Conservation (phyloP, 2,888 invertebrate species). For the Drosophila subsilvestris region DNA sequence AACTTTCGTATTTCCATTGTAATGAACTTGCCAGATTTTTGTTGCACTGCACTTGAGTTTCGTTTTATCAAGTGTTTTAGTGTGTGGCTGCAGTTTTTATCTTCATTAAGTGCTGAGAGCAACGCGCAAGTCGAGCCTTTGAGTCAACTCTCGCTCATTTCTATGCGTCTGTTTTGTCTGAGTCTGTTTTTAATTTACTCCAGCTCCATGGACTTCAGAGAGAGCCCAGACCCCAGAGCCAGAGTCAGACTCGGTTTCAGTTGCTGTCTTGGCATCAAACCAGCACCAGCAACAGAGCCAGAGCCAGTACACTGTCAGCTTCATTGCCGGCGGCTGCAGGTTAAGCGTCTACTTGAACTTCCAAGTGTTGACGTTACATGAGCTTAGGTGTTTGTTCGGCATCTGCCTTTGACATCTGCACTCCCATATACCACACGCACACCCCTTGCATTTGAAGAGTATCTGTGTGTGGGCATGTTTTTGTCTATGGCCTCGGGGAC, state of each 20-base stretch:
- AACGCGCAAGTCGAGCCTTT: conserved; percentile 58
- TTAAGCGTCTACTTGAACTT: conserved; percentile 83
- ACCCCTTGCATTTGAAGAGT: conserved; percentile 9
- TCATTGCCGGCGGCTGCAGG: conserved; percentile 79
- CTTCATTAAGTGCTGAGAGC: conserved; percentile 56
- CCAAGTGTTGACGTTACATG: conserved; percentile 80
- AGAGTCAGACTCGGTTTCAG: background rate
- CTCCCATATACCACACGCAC: conserved; percentile 48
- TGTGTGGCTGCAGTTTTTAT: background rate
- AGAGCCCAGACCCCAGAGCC: background rate
- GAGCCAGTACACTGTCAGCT: conserved; percentile 39
- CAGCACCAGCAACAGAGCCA: background rate
- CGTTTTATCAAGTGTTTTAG: conserved; percentile 8
- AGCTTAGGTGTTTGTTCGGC: conserved; percentile 68
- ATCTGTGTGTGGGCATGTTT: conserved; percentile 11
- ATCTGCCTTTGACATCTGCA: conserved; percentile 71
- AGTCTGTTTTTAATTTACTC: conserved; percentile 75
- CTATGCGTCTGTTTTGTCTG: conserved; percentile 51
- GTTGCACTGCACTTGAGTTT: background rate
- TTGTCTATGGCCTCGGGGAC: conserved; percentile 15
- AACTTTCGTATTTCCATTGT: background rate
- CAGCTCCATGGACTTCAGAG: conserved; percentile 18
- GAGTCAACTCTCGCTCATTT: conserved; percentile 61
- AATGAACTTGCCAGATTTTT: background rate
- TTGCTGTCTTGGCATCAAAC: conserved; percentile 27